phyloP scores from a whole-genome alignment of 2,113 vertebrate species.

The Illadopsis cleaveri region DNA sequence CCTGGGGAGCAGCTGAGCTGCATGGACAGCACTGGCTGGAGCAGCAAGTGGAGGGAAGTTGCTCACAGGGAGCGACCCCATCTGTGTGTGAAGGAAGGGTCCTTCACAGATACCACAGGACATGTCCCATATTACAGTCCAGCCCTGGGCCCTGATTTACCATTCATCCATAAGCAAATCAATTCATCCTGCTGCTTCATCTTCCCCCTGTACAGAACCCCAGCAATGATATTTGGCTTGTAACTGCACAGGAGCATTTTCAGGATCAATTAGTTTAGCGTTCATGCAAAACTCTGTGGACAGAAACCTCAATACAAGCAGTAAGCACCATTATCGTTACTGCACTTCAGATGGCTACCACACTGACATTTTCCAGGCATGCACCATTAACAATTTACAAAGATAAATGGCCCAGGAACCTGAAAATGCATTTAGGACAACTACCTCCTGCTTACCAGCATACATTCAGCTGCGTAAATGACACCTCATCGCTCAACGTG shows the following conservation, averaged over 20 bases:
- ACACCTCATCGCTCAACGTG: background rate
- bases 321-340: conserved; percentile 49
- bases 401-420: conserved; percentile 36
- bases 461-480: background rate
- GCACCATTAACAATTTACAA: conserved; percentile 42
- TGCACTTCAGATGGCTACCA: background rate
- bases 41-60: accelerated
- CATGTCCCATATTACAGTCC: background rate
- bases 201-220: background rate
- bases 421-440: conserved; percentile 42
- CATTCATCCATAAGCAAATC: background rate
- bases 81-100: accelerated
- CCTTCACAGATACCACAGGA: background rate
- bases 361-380: conserved; percentile 9
- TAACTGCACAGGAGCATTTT: background rate
- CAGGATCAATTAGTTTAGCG: conserved; percentile 34
- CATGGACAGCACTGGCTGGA: background rate
- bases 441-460: conserved; percentile 4
- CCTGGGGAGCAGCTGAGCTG: background rate
- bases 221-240: background rate
- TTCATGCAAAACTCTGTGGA: conserved; percentile 20
- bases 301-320: conserved; percentile 20
- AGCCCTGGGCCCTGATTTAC: background rate
- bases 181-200: background rate
- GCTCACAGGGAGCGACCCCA: background rate